These are phyloP conservation scores for Drosophila putrida DNA, from an alignment of 2,888 invertebrate genomes.

Conservation along the genomic window DNA sequence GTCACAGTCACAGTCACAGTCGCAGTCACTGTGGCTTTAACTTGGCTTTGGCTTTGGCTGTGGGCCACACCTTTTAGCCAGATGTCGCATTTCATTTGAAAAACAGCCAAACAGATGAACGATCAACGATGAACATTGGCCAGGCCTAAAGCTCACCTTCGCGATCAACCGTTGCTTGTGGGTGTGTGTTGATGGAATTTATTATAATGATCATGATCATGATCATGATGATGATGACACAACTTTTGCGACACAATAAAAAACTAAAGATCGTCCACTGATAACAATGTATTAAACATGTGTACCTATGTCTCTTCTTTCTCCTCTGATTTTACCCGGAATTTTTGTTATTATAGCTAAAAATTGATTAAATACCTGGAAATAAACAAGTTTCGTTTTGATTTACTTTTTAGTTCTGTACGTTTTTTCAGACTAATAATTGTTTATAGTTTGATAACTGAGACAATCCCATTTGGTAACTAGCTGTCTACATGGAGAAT, in stretches of 20 bases:
- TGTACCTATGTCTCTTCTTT: background rate
- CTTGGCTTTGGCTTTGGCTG: constrained; percentile 6
- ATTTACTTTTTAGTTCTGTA: background rate
- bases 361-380: constrained; percentile 3
- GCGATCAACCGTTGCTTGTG: constrained; percentile 33
- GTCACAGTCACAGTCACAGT: background rate
- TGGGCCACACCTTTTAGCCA: constrained; percentile 59
- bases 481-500: no score
- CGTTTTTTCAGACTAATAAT: background rate
- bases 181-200: constrained; percentile 59
- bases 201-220: constrained; percentile 37
- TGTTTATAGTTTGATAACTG: background rate
- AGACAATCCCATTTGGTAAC: background rate
- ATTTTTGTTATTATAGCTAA: background rate
- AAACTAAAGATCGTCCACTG: constrained; percentile 36
- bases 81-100: constrained; percentile 46
- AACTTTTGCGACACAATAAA: constrained; percentile 51
- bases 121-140: background rate
- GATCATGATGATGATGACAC: constrained; percentile 25
- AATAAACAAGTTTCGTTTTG: background rate
- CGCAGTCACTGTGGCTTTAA: background rate
- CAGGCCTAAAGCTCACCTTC: constrained; percentile 37
- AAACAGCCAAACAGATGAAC: constrained; percentile 17
- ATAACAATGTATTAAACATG: constrained; percentile 31
- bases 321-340: background rate